Evolutionary conservation across 2,113 vertebrate species (phyloP).

Genomic region (Pteropus alecto): DNA sequence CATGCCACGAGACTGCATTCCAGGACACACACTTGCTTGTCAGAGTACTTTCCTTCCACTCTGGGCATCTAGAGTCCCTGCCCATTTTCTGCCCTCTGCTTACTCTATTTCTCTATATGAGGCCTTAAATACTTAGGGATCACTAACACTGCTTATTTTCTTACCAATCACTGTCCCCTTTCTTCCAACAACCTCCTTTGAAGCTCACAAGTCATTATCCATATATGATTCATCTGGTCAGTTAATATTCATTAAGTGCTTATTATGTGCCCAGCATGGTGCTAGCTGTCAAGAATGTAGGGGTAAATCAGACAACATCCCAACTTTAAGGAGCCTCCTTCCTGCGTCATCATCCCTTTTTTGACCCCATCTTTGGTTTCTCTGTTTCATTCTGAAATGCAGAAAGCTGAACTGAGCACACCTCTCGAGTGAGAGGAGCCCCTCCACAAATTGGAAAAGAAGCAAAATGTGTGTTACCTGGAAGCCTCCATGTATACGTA

Average conservation of each 20-base stretch:
- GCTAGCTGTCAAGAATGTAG: background rate
- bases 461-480: background rate
- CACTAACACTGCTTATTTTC: background rate
- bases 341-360: background rate
- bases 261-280: no score
- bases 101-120: background rate
- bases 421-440: background rate
- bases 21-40: background rate
- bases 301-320: background rate
- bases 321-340: background rate
- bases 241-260: background rate
- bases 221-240: background rate
- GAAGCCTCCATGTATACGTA: background rate
- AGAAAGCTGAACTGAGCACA: background rate
- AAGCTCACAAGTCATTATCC: background rate
- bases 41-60: background rate
- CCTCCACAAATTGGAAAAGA: background rate
- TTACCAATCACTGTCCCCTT: background rate
- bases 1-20: rapidly evolving
- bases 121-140: background rate
- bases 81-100: background rate
- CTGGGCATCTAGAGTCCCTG: background rate
- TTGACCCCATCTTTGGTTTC: background rate
- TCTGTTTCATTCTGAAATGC: background rate
- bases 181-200: background rate